Evolutionary conservation across 2,797 vertebrate species (phyloP).

Genomic region (Ctenochaetus hawaiiensis): DNA sequence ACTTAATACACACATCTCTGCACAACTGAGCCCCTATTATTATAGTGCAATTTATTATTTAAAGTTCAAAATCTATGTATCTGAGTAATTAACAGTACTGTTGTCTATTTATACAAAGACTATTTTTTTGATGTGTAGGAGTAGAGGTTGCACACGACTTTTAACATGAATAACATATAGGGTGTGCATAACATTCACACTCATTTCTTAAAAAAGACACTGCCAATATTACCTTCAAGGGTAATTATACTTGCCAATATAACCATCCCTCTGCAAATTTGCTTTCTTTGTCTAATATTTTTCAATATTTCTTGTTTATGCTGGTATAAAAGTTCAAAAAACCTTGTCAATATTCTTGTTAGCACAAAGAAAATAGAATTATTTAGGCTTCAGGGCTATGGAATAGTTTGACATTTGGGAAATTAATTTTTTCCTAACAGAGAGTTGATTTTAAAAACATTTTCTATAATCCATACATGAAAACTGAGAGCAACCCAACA

Average conservation of each 20-base stretch:
- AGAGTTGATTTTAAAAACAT: not conserved
- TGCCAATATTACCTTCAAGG: not conserved
- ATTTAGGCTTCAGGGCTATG: not conserved
- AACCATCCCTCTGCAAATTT: not conserved
- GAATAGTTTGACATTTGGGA: not conserved
- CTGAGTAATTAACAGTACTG: not conserved
- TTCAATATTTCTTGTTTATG: not conserved
- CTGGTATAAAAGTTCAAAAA: not conserved
- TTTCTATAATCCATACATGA: no score
- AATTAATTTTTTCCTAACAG: not conserved
- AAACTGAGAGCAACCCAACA: no score
- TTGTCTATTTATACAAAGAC: not conserved
- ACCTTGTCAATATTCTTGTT: not conserved
- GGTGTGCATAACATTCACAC: not conserved
- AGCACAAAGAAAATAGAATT: not conserved
- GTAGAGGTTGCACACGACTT: not conserved
- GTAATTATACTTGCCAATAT: not conserved
- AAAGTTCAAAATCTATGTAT: not conserved
- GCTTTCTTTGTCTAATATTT: not conserved
- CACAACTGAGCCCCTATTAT: conserved; percentile 1
- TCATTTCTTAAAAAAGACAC: not conserved
- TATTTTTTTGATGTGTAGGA: not conserved
- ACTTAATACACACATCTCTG: not conserved
- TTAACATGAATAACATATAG: not conserved
- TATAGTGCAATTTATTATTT: not conserved